Evolutionary conservation across 2,888 invertebrate species (phyloP).

Genomic region (Myathropa florea): DNA sequence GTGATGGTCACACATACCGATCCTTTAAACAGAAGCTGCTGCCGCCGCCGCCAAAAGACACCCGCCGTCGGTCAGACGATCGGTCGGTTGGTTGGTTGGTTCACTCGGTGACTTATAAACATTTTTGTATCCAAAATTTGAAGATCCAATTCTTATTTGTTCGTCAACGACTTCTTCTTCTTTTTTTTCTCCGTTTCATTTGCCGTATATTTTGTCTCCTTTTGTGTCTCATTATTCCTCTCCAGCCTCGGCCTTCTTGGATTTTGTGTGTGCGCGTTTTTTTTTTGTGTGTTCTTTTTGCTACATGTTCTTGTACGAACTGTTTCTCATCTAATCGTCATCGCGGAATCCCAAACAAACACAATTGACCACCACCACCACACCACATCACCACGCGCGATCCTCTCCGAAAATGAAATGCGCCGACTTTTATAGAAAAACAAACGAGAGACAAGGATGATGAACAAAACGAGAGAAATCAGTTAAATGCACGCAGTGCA

Average conservation of each 20-base stretch:
- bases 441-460: background rate
- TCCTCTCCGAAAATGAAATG: constrained; percentile 53
- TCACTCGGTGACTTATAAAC: constrained; percentile 16
- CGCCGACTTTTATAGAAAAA: constrained; percentile 32
- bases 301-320: constrained; percentile 29
- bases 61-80: too few species aligned
- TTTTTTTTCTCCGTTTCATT: too few species aligned
- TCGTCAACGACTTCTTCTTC: too few species aligned
- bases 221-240: too few species aligned
- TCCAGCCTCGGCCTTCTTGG: too few species aligned
- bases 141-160: background rate
- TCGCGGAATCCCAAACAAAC: constrained; percentile 36
- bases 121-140: background rate
- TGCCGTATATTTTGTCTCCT: background rate
- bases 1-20: constrained; percentile 74
- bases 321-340: constrained; percentile 53
- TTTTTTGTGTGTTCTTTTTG: constrained; percentile 33
- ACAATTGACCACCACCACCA: constrained; percentile 38
- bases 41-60: constrained; percentile 20
- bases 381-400: too few species aligned
- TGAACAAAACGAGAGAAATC: background rate
- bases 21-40: constrained; percentile 69
- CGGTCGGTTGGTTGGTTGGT: too few species aligned
- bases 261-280: too few species aligned
- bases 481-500: constrained; percentile 2